Evolutionary conservation across 2,113 vertebrate genomes (phyloP).

Genomic region (Uropsilus gracilis): DNA sequence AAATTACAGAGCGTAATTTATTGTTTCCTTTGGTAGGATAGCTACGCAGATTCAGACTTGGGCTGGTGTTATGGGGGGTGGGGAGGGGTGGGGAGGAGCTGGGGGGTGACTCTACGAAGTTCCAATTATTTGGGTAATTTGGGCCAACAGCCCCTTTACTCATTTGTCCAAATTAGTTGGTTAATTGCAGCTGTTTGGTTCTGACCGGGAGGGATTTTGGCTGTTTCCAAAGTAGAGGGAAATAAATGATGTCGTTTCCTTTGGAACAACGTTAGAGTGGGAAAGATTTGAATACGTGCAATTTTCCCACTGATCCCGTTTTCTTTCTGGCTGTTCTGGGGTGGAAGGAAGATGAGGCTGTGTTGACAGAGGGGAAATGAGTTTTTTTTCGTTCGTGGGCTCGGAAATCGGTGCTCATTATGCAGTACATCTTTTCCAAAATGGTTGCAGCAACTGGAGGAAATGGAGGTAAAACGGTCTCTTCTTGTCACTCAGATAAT

Average conservation of each 20-base stretch:
- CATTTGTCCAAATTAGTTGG: constrained; percentile 54
- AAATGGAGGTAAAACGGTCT: neutral
- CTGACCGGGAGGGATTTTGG: constrained; percentile 52
- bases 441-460: neutral
- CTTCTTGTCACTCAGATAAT: neutral
- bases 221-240: constrained; percentile 45
- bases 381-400: neutral
- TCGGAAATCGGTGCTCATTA: constrained; percentile 4
- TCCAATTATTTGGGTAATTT: constrained; percentile 21
- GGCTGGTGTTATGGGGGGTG: neutral
- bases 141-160: neutral
- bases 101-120: neutral
- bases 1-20: constrained; percentile 62
- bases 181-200: constrained; percentile 52
- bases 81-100: no score
- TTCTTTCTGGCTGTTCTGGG: constrained; percentile 38
- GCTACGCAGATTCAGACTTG: constrained; percentile 45
- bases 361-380: constrained; percentile 38
- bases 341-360: constrained; percentile 35
- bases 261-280: constrained; percentile 67
- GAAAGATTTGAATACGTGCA: constrained; percentile 59
- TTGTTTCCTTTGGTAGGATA: constrained; percentile 63
- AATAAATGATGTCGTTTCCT: constrained; percentile 70
- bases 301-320: constrained; percentile 70
- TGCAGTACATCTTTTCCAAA: neutral